Conservation (phyloP, 2,888 invertebrate species). For the Chloroclystis v-ata region DNA sequence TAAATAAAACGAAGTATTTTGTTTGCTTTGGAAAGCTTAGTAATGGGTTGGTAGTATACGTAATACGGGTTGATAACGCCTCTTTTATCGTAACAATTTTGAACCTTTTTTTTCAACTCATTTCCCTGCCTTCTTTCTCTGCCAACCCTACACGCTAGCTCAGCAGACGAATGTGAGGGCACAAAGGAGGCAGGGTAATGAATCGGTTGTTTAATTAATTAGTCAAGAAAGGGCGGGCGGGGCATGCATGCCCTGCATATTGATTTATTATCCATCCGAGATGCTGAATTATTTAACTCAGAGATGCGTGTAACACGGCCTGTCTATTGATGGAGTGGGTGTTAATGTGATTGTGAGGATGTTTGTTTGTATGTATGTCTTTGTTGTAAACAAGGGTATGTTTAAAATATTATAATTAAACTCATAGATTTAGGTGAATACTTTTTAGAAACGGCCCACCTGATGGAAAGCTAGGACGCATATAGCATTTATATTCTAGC, state of each 20-base stretch:
- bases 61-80: too few species aligned
- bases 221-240: constrained; percentile 74
- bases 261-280: constrained; percentile 70
- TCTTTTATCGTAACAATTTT: too few species aligned
- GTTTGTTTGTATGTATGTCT: not conserved
- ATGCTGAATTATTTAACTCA: constrained; percentile 76
- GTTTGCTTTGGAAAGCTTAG: too few species aligned
- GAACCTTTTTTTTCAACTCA: not conserved
- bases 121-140: constrained; percentile 15
- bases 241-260: constrained; percentile 74
- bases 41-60: too few species aligned
- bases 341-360: constrained; percentile 6
- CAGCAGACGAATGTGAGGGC: constrained; percentile 73
- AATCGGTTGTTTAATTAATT: constrained; percentile 88
- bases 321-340: constrained; percentile 23
- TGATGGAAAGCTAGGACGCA: too few species aligned
- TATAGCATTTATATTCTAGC: too few species aligned
- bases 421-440: too few species aligned
- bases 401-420: too few species aligned
- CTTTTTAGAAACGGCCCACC: too few species aligned
- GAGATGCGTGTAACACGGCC: constrained; percentile 53
- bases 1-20: too few species aligned
- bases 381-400: not conserved
- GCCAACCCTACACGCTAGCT: constrained; percentile 52
- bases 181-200: constrained; percentile 80